These are phyloP conservation scores for Neodon shergylaensis DNA, from an alignment of 2,113 vertebrate genomes.

Conservation along the genomic window DNA sequence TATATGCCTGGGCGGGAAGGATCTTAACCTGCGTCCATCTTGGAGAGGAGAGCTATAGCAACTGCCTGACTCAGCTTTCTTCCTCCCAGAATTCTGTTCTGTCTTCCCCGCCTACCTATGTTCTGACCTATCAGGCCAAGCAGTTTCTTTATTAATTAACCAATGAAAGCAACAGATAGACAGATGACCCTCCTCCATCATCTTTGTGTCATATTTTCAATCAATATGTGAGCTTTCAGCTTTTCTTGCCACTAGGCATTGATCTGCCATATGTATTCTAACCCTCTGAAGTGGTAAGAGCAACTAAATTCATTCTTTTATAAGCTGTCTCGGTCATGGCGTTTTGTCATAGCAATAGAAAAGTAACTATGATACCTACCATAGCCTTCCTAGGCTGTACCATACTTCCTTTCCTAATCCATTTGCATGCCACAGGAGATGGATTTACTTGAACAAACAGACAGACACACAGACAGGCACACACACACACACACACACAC, in stretches of 20 bases:
- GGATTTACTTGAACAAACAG: not conserved
- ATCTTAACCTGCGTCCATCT: too few species aligned
- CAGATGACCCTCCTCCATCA: too few species aligned
- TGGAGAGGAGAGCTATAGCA: too few species aligned
- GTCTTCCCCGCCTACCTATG: too few species aligned
- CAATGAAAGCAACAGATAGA: too few species aligned
- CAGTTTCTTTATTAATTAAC: too few species aligned
- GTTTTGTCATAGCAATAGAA: not conserved
- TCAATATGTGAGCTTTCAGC: not conserved
- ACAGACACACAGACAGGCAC: not conserved
- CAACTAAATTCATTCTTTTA: not conserved
- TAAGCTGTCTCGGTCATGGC: not conserved
- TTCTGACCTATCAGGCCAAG: too few species aligned
- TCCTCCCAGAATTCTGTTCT: too few species aligned
- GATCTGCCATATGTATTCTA: not conserved
- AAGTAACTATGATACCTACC: not conserved
- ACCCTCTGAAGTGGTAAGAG: not conserved
- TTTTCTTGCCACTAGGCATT: not conserved
- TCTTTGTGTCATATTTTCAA: not conserved
- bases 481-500: not conserved
- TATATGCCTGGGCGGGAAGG: too few species aligned
- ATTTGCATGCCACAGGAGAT: not conserved
- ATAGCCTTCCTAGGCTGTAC: not conserved
- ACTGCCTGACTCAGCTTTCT: too few species aligned
- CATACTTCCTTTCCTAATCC: not conserved